Evolutionary conservation across 2,113 vertebrate genomes (phyloP), one percentile per base, ranked within the genome.

Genomic region (Cathartes aura): DNA sequence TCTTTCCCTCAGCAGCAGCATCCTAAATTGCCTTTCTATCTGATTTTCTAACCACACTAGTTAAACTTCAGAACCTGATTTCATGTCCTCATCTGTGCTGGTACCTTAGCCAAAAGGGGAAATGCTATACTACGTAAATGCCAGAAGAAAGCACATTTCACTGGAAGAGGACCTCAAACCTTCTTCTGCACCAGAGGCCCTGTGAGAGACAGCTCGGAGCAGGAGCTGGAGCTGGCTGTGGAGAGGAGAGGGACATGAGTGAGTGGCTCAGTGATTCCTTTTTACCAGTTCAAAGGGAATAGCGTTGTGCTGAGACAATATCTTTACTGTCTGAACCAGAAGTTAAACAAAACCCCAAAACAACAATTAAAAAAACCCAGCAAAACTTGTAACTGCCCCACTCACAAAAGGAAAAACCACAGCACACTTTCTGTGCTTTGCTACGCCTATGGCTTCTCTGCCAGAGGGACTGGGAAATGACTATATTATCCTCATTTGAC

Each of bases 41-140:
- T 0, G 3, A 56, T 89, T 91, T 80, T 89, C 70, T 73, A 56
- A 73, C 30, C 36, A 73, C 27, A 27, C 5, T 85, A 89, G 89
- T 91, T 86, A 89, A 94, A 73, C 43, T 67, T 50, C 63, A 85
- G 26, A 89, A 86, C 38, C 64, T 78, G 62, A 68, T 91, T 91
- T 82, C 34, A 63, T 53, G 48, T 82, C 36, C 53, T 86, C 8
- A 36, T 29, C 34, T 68, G 6, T 78, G 53, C 34, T 3, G 1
- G 38, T 82, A 43, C n/a, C 48, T 47, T 42, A 86, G 70, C 26
- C 48, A 86, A 78, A 71, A 78, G 15, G 11, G 23, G 12, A 68
- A 78, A 42, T 22, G 3, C 9, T 45, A 2, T 58, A 40, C 52
- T 47, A 55, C 27, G 47, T 34, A 82, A 76, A 63, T 30, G 30